Base-by-base conservation (phyloP, 2,888 invertebrate genomes). In the Dinocampus coccinellae region DNA sequence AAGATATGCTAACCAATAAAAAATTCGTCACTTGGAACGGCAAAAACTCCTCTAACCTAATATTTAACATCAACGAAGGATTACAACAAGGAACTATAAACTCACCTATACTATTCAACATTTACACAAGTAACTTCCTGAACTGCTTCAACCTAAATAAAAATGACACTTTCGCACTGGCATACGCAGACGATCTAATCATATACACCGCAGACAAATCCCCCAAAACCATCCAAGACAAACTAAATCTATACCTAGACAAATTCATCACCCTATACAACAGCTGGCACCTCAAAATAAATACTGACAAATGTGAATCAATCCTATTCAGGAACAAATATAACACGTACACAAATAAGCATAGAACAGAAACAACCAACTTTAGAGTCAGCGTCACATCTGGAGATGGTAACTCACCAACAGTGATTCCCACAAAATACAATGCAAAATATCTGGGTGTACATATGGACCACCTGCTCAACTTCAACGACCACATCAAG, bases 161-260 rank as follows among this genome's bases (percentile, higher is more conserved):
- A 55, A 4, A 34, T 10, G 13, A 36, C 3, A 39, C 22, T 29
- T 55, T 53, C n/a, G 34, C 58, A 20, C 52, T 67, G 16, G 67
- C 67, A 0, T 78, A 74, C 39, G 78, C 76, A 1, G 74, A 76
- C 26, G 76, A n/a, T n/a, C n/a, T n/a, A n/a, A n/a, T n/a, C n/a
- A n/a, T n/a, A n/a, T n/a, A n/a, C n/a, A n/a, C n/a, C n/a, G 69
- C 61, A 1, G 60, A 47, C 24, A 3, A 13, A 4, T 36, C 47
- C 13, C 3, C 52, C 0, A 42, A 60, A n/a, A n/a, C n/a, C 1
- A 11, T 20, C 1, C 57, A 61, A 1, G n/a, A 13, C 0, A 34
- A 53, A 3, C 69, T 69, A 0, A 34, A 20, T 1, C 20, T 53
- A 11, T 39, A 47, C 4, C 3, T 70, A 0, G 34, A 70, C n/a